Evolutionary conservation across 2,888 invertebrate genomes (phyloP), one percentile per base, ranked within the genome.

Genomic region (Ceraclea dissimilis): DNA sequence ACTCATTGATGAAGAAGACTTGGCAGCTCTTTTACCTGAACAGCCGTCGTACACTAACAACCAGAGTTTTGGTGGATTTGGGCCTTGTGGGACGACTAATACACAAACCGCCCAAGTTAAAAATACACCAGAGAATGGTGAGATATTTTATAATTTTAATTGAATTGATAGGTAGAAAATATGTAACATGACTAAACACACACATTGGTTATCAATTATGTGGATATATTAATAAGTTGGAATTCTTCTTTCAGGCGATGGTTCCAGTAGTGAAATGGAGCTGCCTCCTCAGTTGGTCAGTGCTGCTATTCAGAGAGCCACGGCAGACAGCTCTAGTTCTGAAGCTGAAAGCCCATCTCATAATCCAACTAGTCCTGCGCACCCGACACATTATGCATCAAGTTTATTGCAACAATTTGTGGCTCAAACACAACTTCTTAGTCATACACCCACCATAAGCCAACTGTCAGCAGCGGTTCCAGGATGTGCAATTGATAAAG

Each of bases 331-430:
- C 54, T 85, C 84, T 44, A 84, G 86, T 34, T 87, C 86, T 2
- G 88, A 88, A 67, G 86, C 84, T 58, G 87, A 87, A 67, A 76
- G 75, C 63, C 67, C 75, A 54, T 76, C 81, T 60, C 79, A 79
- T 64, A 75, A 74, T 63, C 67, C 74, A 55, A 76, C 81, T 60
- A 79, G 79, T 64, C 75, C 73, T 63, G 76, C 73, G 62, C 39
- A 13, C 13, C 76, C 79, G 48, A 78, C 82, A 16, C 83, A 83
- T 66, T 86, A 87, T 68, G 84, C 87, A 58, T 86, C 88, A 16
- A 85, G 85, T 54, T 70, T 91, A 60, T 70, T 91, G 59, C 89
- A 90, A 67, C 87, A 90, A 67, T 90, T 90, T 66, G 89, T 85
- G 58, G 88, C 84, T 51, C 89, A 88, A 69, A 90, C 89, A 1